Percentiles rank a stretch among this genome's conserved stretches.
These are phyloP conservation scores for Tapirus terrestris DNA, from an alignment of 2,113 vertebrate genomes.

Conservation along the genomic window DNA sequence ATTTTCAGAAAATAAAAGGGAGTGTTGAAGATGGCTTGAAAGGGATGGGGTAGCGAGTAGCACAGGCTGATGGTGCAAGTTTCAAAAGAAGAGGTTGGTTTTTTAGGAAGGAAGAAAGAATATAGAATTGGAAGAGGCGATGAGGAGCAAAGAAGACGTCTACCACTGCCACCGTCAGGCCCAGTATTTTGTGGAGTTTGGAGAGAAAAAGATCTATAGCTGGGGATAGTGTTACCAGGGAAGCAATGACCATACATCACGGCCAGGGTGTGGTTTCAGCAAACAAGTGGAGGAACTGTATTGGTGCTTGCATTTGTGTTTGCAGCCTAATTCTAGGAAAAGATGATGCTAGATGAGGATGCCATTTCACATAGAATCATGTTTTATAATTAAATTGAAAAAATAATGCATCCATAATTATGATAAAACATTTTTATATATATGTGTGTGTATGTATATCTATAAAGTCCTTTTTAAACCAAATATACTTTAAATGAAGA, in stretches of 20 bases:
- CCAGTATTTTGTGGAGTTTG: not conserved
- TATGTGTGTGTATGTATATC: not conserved
- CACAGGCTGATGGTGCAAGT: not conserved
- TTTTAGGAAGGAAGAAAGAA: constrained; percentile 24
- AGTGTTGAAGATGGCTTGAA: not conserved
- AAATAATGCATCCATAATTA: constrained; percentile 32
- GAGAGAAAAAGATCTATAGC: not conserved
- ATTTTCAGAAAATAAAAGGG: not conserved
- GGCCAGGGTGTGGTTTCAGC: not conserved
- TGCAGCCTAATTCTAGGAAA: constrained; percentile 46
- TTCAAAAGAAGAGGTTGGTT: not conserved
- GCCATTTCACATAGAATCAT: constrained; percentile 33
- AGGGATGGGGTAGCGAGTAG: not conserved
- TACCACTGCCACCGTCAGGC: not conserved
- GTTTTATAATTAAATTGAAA: constrained; percentile 57
- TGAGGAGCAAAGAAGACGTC: not conserved
- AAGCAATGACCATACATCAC: not conserved
- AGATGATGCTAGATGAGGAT: constrained; percentile 20
- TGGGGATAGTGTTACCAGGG: not conserved
- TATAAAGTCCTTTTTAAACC: not conserved
- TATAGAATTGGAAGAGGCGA: not conserved
- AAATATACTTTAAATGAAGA: constrained; percentile 45
- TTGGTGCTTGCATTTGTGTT: constrained; percentile 29
- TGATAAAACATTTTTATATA: not conserved
- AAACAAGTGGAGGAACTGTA: not conserved